Evolutionary conservation across 2,113 vertebrate species (phyloP).

Genomic region (Hemichromis elongatus): DNA sequence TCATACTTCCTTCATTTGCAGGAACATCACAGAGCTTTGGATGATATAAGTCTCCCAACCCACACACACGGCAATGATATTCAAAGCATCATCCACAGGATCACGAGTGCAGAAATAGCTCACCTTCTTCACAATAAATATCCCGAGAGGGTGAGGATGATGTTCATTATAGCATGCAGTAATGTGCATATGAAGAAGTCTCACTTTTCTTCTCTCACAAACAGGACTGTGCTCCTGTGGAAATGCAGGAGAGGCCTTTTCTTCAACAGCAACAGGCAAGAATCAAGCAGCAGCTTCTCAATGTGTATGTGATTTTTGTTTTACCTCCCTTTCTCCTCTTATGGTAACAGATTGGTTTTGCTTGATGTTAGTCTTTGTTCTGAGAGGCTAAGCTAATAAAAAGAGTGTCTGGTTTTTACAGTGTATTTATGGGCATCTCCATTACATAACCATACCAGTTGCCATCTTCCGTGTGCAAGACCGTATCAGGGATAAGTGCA

Average conservation of each 20-base stretch:
- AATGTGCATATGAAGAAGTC: not conserved
- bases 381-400: slow-evolving; percentile 53
- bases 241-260: slow-evolving; percentile 54
- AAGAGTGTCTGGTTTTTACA: slow-evolving; percentile 40
- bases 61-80: slow-evolving; percentile 37
- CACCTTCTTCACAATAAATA: slow-evolving; percentile 40
- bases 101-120: slow-evolving; percentile 57
- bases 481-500: slow-evolving; percentile 54
- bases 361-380: slow-evolving; percentile 48
- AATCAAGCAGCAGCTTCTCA: slow-evolving; percentile 70
- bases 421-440: slow-evolving; percentile 42
- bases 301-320: slow-evolving; percentile 67
- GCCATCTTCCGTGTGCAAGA: slow-evolving; percentile 22
- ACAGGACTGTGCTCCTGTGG: slow-evolving; percentile 52
- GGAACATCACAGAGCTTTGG: slow-evolving; percentile 46
- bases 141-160: slow-evolving; percentile 54
- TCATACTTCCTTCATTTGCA: not conserved
- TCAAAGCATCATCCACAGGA: slow-evolving; percentile 62
- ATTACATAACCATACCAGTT: slow-evolving; percentile 27
- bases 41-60: slow-evolving; percentile 33
- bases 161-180: not conserved
- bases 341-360: slow-evolving; percentile 43
- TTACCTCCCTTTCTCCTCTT: slow-evolving; percentile 57
- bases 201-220: not conserved
- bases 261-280: slow-evolving; percentile 57